Evolutionary conservation across 2,888 invertebrate genomes (phyloP), one percentile per base, ranked within the genome.

Genomic region (Brachyopa scutellaris): DNA sequence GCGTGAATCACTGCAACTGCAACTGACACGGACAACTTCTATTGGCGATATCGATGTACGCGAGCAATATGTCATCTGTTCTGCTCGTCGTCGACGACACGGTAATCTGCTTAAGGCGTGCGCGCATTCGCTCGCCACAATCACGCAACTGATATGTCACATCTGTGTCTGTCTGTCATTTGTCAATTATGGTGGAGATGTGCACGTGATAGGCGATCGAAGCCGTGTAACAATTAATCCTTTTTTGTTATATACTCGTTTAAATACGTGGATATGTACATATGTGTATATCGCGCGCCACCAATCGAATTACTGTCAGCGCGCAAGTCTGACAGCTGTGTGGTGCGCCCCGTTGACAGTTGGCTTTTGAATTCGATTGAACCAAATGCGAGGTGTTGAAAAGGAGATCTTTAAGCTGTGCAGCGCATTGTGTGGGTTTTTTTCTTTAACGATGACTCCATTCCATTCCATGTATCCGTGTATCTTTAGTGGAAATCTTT

Each of bases 211-310:
- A 57, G 40, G 23, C 74, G 74, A 82, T 76, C 70, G 64, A 70
- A 70, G 69, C 33, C 26, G 59, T 77, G 66, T 70, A 82, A 82
- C 77, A 77, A 82, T 77, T 82, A 82, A 82, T 82, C 82, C 82
- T 70, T 67, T 33, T 67, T 29, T 42, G 5, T 26, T 15, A 45
- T 59, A 15, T 62, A 5, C 9, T 29, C 26, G 26, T n/a, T n/a
- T n/a, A 62, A 17, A 49, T 15, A 49, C 21, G 19, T 11, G 8
- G 2, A 15, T 13, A 4, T 42, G 59, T 38, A 6, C 51, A 33
- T 26, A 17, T 11, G 45, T 29, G n/a, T 5, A 23, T 15, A 51
- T 73, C 67, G 62, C 47, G 33, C 57, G 62, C 79, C 55, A 67
- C 13, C 62, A 69, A 72, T 70, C 82, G 82, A 51, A 82, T 82